These are phyloP conservation scores for Brevimyrus niger DNA, from an alignment of 2,113 vertebrate genomes.

Conservation along the genomic window DNA sequence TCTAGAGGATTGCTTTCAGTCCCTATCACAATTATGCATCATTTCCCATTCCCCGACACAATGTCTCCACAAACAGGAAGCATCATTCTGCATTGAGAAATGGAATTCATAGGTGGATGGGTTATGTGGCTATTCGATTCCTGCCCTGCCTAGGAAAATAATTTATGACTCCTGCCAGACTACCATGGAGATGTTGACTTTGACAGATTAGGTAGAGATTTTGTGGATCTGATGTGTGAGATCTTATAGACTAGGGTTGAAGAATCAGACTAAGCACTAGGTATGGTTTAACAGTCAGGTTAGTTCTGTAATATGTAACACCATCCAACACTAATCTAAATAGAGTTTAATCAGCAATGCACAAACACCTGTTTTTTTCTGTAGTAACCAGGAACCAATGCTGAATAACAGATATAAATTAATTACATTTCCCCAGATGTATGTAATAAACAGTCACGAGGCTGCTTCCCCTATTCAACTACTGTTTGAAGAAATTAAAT, in stretches of 20 bases:
- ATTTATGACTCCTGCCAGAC: neutral
- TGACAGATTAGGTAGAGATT: neutral
- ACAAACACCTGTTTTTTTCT: neutral
- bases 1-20: neutral
- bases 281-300: neutral
- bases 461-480: neutral
- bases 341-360: neutral
- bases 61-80: neutral
- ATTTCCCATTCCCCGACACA: neutral
- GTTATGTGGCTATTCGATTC: neutral
- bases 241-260: neutral
- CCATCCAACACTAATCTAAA: neutral
- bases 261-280: neutral
- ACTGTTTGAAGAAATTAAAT: neutral
- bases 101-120: neutral
- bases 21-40: conserved; percentile 3
- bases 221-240: neutral
- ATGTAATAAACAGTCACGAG: neutral
- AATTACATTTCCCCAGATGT: conserved; percentile 1
- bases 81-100: neutral
- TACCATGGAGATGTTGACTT: neutral
- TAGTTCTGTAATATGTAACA: neutral
- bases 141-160: neutral
- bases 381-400: neutral
- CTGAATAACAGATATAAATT: conserved; percentile 10